A percentile compares a stretch with the other conserved stretches of the same genome.
phyloP scores from a whole-genome alignment of 2,888 invertebrate genomes.

The Catocala sponsa region DNA sequence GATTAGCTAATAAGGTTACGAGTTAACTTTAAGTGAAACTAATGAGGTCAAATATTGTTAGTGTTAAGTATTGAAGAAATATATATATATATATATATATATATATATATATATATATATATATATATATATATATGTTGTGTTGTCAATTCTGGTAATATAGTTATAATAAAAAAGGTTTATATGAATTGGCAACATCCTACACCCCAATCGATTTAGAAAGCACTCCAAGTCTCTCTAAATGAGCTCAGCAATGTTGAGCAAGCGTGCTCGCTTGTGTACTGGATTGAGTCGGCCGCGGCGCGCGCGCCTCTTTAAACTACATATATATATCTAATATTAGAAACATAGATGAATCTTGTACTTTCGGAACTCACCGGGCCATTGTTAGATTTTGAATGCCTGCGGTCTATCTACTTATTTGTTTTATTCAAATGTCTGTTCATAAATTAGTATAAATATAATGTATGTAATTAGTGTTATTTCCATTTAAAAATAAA shows the following conservation, averaged over 20 bases:
- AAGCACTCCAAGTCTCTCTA: too few species aligned
- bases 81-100: too few species aligned
- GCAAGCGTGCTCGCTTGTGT: too few species aligned
- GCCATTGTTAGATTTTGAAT: constrained; percentile 11
- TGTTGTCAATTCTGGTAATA: background rate
- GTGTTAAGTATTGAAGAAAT: too few species aligned
- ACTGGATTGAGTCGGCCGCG: too few species aligned
- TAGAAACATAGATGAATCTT: constrained; percentile 18
- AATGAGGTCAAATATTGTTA: background rate
- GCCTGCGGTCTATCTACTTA: constrained; percentile 52
- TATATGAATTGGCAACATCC: too few species aligned
- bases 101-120: too few species aligned
- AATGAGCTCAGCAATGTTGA: too few species aligned
- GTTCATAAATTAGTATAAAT: constrained; percentile 77
- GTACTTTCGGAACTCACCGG: constrained; percentile 5
- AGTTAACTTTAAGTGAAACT: background rate
- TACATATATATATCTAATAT: constrained; percentile 21
- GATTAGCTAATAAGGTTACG: too few species aligned
- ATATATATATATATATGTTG: background rate
- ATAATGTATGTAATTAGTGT: constrained; percentile 80
- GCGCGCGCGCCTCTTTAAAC: background rate
- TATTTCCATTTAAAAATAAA: constrained; percentile 75
- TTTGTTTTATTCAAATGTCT: constrained; percentile 66
- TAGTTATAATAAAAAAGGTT: background rate
- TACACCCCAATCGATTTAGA: too few species aligned